Base-by-base conservation (phyloP, 2,888 invertebrate species). In the Eumerus sabulonum region DNA sequence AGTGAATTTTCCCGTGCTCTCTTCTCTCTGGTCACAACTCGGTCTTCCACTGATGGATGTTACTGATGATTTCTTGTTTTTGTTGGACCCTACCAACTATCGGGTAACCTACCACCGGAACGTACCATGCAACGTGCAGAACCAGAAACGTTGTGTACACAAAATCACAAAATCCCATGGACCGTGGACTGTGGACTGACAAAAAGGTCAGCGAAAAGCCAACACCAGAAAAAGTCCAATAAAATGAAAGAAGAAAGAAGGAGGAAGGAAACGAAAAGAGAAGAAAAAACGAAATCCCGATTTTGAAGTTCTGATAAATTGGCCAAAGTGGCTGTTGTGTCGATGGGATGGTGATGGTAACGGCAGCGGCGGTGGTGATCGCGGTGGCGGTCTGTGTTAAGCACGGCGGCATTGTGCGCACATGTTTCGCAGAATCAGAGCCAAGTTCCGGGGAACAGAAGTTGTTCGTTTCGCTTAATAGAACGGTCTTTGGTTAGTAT, bases 131-230 rank as follows among this genome's bases (percentile, higher is more conserved):
- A 63, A 53, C 64, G 50, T 56, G 57, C 68, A 74, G 68, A 79
- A 77, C 67, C 73, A 68, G 73, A 73, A 67, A 54, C 54, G 51
- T 73, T 74, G 64, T 64, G 40, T 54, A 56, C 68, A 74, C 64
- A 64, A 60, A n/a, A n/a, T n/a, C n/a, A n/a, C n/a, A n/a, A n/a
- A n/a, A 56, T 54, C 60, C 54, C 50, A 19, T 64, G 63, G 74
- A 79, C 64, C 74, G 70, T 64, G 27, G 27, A 4, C 27, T 2
- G 27, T 27, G 27, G 27, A 27, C n/a, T n/a, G 74, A 74, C 60
- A 70, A 79, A 79, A 79, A 79, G 73, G 79, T 74, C 63, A 68
- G 74, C 60, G 68, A 79, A 79, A 79, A 79, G 67, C 74, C 68
- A 54, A 68, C 70, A 63, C 40, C 70, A 48, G 59, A 59, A 44